These are phyloP conservation scores for Furcula furcula DNA, from an alignment of 2,888 invertebrate species.

Conservation along the genomic window DNA sequence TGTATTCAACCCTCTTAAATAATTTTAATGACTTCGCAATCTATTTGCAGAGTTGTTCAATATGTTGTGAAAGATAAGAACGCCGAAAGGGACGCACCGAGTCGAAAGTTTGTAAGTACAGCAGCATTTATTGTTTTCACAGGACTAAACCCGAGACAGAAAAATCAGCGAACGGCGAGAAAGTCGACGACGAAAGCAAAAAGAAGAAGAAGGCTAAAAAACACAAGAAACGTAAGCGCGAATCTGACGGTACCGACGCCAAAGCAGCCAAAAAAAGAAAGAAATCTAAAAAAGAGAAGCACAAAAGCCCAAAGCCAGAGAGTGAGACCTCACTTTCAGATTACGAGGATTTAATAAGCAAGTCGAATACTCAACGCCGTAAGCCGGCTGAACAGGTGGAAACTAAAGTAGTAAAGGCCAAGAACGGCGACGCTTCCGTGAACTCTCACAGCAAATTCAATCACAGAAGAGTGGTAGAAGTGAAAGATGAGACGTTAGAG, in stretches of 20 bases:
- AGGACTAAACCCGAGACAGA: constrained; percentile 28
- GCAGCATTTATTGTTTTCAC: constrained; percentile 28
- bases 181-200: constrained; percentile 53
- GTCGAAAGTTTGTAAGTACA: constrained; percentile 46
- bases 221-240: constrained; percentile 87
- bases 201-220: constrained; percentile 81
- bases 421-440: constrained; percentile 47
- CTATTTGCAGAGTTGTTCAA: constrained; percentile 51
- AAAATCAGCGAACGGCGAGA: constrained; percentile 42
- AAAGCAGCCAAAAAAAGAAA: constrained; percentile 81
- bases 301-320: constrained; percentile 62
- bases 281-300: constrained; percentile 79
- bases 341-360: constrained; percentile 63
- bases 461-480: constrained; percentile 24
- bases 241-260: constrained; percentile 74
- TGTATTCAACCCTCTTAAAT: no score
- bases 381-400: constrained; percentile 31
- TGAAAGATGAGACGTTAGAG: constrained; percentile 69
- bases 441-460: constrained; percentile 28
- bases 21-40: constrained; percentile 20
- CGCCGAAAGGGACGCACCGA: constrained; percentile 16
- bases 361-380: constrained; percentile 35
- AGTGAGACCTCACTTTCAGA: constrained; percentile 70
- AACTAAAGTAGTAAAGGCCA: constrained; percentile 29
- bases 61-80: constrained; percentile 41